Base-by-base conservation (phyloP, 1,140 invertebrate genomes). In the Popillia japonica region DNA sequence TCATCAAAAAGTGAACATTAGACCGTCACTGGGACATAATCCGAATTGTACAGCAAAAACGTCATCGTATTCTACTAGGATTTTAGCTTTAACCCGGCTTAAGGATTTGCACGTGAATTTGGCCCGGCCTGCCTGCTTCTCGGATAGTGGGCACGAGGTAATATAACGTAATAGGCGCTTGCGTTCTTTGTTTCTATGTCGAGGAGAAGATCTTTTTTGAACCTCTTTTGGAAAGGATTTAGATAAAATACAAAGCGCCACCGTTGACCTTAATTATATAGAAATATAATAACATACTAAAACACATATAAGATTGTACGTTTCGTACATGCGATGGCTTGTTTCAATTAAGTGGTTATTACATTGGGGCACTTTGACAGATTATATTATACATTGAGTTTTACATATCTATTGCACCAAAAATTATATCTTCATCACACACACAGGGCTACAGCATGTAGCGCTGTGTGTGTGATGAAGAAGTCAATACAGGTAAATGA, bases 1-100 rank as follows among this genome's bases (percentile, higher is more conserved):
- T 55, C 48, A 55, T 55, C 48, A 55, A 55, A 55, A 55, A 55
- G 48, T 17, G 48, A 55, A 55, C 48, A 17, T 55, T 55, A 55
- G 48, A 55, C 48, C 48, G 48, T 55, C 14, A 7, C 48, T 55
- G 17, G 48, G 14, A n/a, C 14, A 55, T 55, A 55, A 55, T 55
- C 48, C 48, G 48, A 55, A 55, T 17, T 14, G 48, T 55, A 55
- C n/a, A 3, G 48, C 48, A 55, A 55, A 55, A 55, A 55, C 48
- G 17, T 55, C 48, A 17, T 55, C 48, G 11, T 55, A 14, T 17
- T 55, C 48, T 6, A 55, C 14, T 2, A 55, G 48, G 48, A 55
- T 55, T 55, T 17, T 17, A 17, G 48, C 6, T 55, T 55, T 55
- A 55, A 55, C 48, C 48, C 48, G 48, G 48, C 48, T 55, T 55